Evolutionary conservation across 23 tunicate genomes (phyloP).

Genomic region (Aplidium turbinatum): DNA sequence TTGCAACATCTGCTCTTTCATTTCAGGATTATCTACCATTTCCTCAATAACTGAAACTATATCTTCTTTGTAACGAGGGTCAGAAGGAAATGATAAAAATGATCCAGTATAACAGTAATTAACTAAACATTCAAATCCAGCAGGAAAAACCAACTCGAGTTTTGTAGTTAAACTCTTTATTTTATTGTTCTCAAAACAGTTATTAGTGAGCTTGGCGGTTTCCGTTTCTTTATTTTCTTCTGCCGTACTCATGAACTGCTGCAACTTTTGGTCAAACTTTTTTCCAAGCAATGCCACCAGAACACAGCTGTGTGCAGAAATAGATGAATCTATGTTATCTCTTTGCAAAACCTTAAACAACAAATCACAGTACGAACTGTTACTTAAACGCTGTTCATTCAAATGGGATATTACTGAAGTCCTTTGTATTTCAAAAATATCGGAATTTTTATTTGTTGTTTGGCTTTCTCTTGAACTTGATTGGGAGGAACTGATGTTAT

Average conservation of each 20-base stretch:
- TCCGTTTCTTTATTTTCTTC: not conserved
- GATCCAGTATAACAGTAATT: slow-evolving; percentile 18
- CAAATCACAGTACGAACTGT: not conserved
- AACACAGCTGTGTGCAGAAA: slow-evolving; percentile 12
- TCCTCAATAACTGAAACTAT: not conserved
- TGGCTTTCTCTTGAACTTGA: too few relatives aligned
- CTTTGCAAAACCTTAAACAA: not conserved
- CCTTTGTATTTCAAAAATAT: not conserved
- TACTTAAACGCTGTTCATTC: not conserved
- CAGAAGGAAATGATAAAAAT: not conserved
- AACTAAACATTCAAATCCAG: slow-evolving; percentile 1
- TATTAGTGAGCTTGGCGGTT: too few relatives aligned
- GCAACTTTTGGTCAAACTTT: not conserved
- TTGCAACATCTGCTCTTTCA: not conserved
- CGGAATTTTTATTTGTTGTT: not conserved
- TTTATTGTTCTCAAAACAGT: too few relatives aligned
- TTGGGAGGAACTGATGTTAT: too few relatives aligned
- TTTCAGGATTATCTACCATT: not conserved
- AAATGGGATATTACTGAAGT: not conserved
- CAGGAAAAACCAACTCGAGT: not conserved
- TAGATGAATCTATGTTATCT: not conserved
- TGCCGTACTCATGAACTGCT: not conserved
- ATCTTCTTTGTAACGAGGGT: not conserved
- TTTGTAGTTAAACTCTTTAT: too few relatives aligned
- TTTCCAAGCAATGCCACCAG: slow-evolving; percentile 2